phyloP scores from a whole-genome alignment of 2,888 invertebrate genomes.

The Zhengitettix transpicula region DNA sequence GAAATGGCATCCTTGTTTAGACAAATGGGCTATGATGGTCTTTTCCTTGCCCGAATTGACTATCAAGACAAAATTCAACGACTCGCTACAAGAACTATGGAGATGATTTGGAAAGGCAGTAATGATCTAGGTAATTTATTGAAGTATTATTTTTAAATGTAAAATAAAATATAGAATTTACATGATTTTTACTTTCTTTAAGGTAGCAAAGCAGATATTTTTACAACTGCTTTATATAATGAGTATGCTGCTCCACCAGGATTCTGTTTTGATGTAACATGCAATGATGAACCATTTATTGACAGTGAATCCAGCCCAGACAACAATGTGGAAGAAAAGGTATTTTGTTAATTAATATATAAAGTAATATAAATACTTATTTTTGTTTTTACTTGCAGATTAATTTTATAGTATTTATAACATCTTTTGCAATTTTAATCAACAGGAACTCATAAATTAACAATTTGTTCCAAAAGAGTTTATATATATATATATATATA shows the following conservation, averaged over 20 bases:
- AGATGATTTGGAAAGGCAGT: slow-evolving; percentile 53
- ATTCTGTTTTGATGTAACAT: slow-evolving; percentile 37
- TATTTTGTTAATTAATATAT: slow-evolving; percentile 12
- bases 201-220: slow-evolving; percentile 27
- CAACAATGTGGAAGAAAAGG: slow-evolving; percentile 30
- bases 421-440: background rate
- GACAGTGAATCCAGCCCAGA: slow-evolving; percentile 30
- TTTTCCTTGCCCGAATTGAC: slow-evolving; percentile 54
- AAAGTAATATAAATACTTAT: too few species aligned
- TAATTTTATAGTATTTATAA: background rate
- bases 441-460: background rate
- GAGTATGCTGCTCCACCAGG: slow-evolving; percentile 32
- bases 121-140: slow-evolving; percentile 27
- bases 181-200: slow-evolving; percentile 9
- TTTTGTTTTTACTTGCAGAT: too few species aligned
- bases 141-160: too few species aligned
- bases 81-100: slow-evolving; percentile 40
- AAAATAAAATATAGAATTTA: too few species aligned
- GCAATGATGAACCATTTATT: slow-evolving; percentile 31
- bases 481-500: too few species aligned
- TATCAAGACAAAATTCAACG: slow-evolving; percentile 43
- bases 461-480: background rate
- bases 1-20: slow-evolving; percentile 49
- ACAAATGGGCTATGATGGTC: slow-evolving; percentile 52
- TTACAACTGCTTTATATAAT: slow-evolving; percentile 34